phyloP scores from a whole-genome alignment of 1,140 invertebrate species.

The Cheumatopsyche charites region DNA sequence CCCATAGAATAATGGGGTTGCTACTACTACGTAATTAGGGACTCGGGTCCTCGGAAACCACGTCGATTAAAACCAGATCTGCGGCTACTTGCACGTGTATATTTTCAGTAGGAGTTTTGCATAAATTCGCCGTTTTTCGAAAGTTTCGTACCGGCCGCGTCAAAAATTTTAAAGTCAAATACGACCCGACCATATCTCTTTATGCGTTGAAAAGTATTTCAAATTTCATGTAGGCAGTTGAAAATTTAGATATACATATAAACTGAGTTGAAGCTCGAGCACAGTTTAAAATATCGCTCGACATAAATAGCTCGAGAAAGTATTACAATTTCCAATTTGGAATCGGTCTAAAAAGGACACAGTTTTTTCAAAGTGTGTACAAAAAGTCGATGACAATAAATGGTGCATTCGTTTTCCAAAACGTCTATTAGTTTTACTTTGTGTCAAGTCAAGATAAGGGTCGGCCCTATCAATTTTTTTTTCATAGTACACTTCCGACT shows the following conservation, averaged over 20 bases:
- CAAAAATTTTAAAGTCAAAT: constrained; percentile 18
- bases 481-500: neutral
- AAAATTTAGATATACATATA: too few species aligned
- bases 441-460: constrained; percentile 41
- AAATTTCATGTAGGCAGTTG: too few species aligned
- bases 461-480: constrained; percentile 16
- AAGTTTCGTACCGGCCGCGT: constrained; percentile 2
- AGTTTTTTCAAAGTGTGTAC: neutral
- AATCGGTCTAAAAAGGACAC: too few species aligned
- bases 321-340: too few species aligned
- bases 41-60: neutral
- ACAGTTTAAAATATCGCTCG: neutral
- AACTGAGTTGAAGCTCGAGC: too few species aligned
- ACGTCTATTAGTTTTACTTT: constrained; percentile 44
- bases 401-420: constrained; percentile 38
- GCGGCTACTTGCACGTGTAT: neutral
- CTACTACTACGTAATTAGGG: constrained; percentile 8
- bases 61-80: neutral
- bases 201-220: too few species aligned
- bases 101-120: constrained; percentile 10
- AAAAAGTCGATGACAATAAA: constrained; percentile 37
- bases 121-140: constrained; percentile 11
- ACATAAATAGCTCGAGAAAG: neutral
- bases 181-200: too few species aligned
- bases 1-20: too few species aligned